These are phyloP conservation scores for Ostrea edulis DNA, from an alignment of 1,140 invertebrate genomes.

Conservation along the genomic window DNA sequence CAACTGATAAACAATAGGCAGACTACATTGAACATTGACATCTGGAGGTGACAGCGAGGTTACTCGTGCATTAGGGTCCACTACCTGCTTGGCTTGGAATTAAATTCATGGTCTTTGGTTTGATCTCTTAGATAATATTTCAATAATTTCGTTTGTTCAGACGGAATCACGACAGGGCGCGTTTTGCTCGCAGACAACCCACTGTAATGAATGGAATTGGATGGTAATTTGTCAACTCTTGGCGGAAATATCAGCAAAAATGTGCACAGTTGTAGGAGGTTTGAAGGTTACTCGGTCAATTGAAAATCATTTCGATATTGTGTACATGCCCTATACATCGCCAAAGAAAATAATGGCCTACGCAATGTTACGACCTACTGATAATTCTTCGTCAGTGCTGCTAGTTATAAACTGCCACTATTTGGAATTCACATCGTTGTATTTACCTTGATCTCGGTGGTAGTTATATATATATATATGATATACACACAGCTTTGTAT, in stretches of 20 bases:
- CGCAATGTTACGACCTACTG: background rate
- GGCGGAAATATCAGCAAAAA: background rate
- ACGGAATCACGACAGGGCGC: background rate
- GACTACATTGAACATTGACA: background rate
- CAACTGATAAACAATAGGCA: constrained; percentile 30
- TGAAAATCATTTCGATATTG: background rate
- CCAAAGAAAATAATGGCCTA: constrained; percentile 3
- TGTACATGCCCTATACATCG: background rate
- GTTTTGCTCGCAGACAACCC: background rate
- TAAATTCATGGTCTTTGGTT: background rate
- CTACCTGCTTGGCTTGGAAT: background rate
- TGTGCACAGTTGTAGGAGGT: background rate
- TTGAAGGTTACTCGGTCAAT: background rate
- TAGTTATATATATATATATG: background rate
- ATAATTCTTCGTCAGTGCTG: background rate
- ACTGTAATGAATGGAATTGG: constrained; percentile 18
- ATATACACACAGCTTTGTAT: background rate
- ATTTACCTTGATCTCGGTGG: background rate
- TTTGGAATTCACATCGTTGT: background rate
- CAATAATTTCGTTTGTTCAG: constrained; percentile 10
- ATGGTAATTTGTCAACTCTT: background rate
- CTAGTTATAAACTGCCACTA: background rate
- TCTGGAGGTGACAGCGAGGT: constrained; percentile 5
- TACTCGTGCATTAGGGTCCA: background rate
- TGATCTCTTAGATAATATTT: constrained; percentile 15